These are phyloP conservation scores for Drosophila azteca DNA, from an alignment of 1,140 invertebrate species.

Conservation along the genomic window DNA sequence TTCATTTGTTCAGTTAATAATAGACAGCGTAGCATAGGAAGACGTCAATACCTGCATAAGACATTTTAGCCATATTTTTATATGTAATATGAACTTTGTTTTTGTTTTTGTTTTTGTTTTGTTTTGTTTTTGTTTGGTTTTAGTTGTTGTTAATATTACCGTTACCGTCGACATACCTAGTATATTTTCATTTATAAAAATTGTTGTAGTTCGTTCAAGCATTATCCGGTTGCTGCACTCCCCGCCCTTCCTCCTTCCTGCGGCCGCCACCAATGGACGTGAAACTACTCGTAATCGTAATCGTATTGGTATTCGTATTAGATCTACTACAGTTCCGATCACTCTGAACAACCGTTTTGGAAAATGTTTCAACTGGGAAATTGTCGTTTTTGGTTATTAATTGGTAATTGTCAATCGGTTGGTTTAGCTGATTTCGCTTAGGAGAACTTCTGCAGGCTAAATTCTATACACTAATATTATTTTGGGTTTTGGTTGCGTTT, in stretches of 20 bases:
- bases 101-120: slow-evolving; percentile 63
- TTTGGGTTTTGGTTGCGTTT: slow-evolving; percentile 37
- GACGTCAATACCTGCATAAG: slow-evolving; percentile 84
- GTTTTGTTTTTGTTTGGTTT: slow-evolving; percentile 55
- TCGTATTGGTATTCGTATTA: not conserved
- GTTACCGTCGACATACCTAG: slow-evolving; percentile 29
- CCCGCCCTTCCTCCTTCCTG: not conserved
- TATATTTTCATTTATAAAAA: slow-evolving; percentile 58
- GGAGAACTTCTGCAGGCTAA: slow-evolving; percentile 71
- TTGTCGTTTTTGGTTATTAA: slow-evolving; percentile 13
- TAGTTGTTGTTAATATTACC: slow-evolving; percentile 29
- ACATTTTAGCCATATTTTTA: slow-evolving; percentile 83
- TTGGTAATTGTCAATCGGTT: slow-evolving; percentile 40
- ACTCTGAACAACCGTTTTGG: slow-evolving; percentile 64
- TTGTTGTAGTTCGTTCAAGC: slow-evolving; percentile 58
- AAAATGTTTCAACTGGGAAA: slow-evolving; percentile 57
- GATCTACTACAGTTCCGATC: slow-evolving; percentile 3
- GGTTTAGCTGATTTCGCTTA: slow-evolving; percentile 46
- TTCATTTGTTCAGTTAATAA: slow-evolving; percentile 83
- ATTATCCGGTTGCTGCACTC: slow-evolving; percentile 35
- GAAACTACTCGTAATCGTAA: slow-evolving; percentile 37
- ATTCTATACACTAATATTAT: slow-evolving; percentile 54
- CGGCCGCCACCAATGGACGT: slow-evolving; percentile 10
- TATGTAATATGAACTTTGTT: slow-evolving; percentile 80
- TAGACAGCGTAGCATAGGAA: slow-evolving; percentile 84